Base-by-base conservation (phyloP, 35 echinoderm and acorn worm genomes). In the Heliocidaris tuberculata region DNA sequence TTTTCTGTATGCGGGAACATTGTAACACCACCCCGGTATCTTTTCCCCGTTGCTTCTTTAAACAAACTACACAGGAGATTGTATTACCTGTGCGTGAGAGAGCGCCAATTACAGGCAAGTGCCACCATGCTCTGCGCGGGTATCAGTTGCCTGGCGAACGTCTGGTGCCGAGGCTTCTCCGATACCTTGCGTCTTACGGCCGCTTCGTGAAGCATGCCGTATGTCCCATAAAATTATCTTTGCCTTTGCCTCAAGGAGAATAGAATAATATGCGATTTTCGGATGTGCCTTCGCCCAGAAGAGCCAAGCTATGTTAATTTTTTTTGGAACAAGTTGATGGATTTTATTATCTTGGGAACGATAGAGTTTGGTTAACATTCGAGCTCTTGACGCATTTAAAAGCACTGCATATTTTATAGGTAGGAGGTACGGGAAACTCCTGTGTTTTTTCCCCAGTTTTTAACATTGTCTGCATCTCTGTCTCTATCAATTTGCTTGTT, bases 61-160 rank as follows among this genome's bases (percentile, higher is more conserved):
- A 89, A 89, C 87, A 89, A 89, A 89, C 87, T 89, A 48, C 31
- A 48, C 65, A 11, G 87, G 31, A 27, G 87, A 89, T 89, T 47
- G 24, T 89, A 48, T 89, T 89, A 89, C 87, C 87, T 32, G 87
- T 47, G 87, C 10, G 87, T 48, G 87, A 89, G 87, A 89, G 87
- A 89, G 87, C 87, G 87, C 87, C 87, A 89, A 89, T 89, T 89
- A 89, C 87, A 32, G 24, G 87, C 87, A n/a, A 47, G 31, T 48
- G 87, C 87, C 87, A 89, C 87, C 87, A 89, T 89, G 31, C 87
- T 48, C 47, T 48, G 7, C 87, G 31, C 15, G 47, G 47, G 87
- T 89, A 89, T 89, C 87, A 48, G 87, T 89, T 89, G 87, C 86
- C 31, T 48, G 10, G 31, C 47, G 21, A 89, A 48, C 87, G 87